Evolutionary conservation across 1,140 invertebrate genomes (phyloP).

Genomic region (Leptoteleia sp.): DNA sequence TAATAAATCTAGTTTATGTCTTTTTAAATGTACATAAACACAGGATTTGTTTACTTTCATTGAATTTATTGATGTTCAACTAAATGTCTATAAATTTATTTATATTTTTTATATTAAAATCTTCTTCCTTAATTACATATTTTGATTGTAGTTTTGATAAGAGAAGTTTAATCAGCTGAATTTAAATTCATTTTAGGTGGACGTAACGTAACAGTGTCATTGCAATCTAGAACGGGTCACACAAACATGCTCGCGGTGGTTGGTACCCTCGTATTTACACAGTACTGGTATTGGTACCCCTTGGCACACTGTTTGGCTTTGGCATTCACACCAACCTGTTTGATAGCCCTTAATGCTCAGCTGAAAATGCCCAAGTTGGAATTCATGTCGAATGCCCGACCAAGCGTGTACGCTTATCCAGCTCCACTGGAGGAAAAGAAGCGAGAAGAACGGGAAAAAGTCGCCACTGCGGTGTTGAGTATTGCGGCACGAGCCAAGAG

Average conservation of each 20-base stretch:
- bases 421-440: slow-evolving; percentile 98
- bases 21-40: too few species aligned
- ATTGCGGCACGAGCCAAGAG: slow-evolving; percentile 95
- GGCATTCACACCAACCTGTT: slow-evolving; percentile 97
- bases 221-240: slow-evolving; percentile 98
- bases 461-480: slow-evolving; percentile 97
- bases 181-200: slow-evolving; percentile 86
- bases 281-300: slow-evolving; percentile 99
- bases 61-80: too few species aligned
- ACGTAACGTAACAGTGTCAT: slow-evolving; percentile 96
- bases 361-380: slow-evolving; percentile 98
- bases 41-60: too few species aligned
- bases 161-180: too few species aligned
- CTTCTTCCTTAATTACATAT: too few species aligned
- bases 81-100: too few species aligned
- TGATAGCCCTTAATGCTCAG: slow-evolving; percentile 97
- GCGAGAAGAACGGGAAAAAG: slow-evolving; percentile 96
- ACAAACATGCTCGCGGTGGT: slow-evolving; percentile 98
- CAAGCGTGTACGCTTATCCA: slow-evolving; percentile 97
- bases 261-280: slow-evolving; percentile 98
- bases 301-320: slow-evolving; percentile 96
- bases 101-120: too few species aligned
- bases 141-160: too few species aligned
- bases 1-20: too few species aligned
- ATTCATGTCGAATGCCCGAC: slow-evolving; percentile 95